phyloP scores from a whole-genome alignment of 2,797 vertebrate species.

The Anniella stebbinsi region DNA sequence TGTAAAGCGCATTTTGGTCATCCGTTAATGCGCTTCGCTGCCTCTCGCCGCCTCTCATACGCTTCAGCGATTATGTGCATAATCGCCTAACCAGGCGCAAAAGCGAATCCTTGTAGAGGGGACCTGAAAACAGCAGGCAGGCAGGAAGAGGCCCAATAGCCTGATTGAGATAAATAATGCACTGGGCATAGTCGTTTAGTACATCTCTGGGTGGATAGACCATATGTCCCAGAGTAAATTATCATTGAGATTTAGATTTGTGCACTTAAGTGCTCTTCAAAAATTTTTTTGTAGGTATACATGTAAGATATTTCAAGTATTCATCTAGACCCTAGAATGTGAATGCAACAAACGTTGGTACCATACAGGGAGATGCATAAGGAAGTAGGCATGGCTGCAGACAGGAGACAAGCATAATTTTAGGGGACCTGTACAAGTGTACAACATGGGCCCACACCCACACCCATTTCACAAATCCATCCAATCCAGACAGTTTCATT shows the following conservation, averaged over 20 bases:
- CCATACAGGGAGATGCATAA: neutral
- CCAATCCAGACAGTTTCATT: neutral
- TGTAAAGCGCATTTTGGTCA: too few relatives aligned
- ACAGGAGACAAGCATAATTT: neutral
- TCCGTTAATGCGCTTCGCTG: too few relatives aligned
- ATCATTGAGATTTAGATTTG: neutral
- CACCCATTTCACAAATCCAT: neutral
- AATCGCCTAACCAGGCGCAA: too few relatives aligned
- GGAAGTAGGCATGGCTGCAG: neutral
- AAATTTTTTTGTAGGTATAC: neutral
- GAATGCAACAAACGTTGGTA: neutral
- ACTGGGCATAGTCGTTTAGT: neutral
- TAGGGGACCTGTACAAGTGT: neutral
- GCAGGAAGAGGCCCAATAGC: neutral
- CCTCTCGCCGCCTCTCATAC: too few relatives aligned
- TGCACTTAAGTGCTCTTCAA: too few relatives aligned
- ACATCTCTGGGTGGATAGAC: neutral
- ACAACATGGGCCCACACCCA: neutral
- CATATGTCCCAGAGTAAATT: constrained; percentile 5
- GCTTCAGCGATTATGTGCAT: too few relatives aligned
- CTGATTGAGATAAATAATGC: neutral
- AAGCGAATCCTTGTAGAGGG: too few relatives aligned
- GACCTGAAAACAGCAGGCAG: too few relatives aligned
- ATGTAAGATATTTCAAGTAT: neutral
- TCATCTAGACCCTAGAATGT: neutral